Evolutionary conservation across 2,888 invertebrate species (phyloP).

Genomic region (Ormia ochracea): DNA sequence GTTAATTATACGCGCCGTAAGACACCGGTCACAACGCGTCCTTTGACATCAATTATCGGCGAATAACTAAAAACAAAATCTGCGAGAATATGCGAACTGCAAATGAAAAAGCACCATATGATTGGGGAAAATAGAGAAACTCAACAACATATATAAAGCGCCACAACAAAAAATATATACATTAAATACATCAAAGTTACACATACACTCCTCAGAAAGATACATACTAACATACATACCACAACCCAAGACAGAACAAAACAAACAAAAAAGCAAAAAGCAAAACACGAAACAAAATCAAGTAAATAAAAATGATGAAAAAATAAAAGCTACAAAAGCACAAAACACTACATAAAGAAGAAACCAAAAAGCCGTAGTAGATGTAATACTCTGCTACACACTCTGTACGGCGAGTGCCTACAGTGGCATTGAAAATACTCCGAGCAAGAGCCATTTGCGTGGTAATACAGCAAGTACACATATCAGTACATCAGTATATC

Average conservation of each 20-base stretch:
- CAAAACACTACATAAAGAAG: conserved; percentile 27
- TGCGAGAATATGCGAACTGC: conserved; percentile 76
- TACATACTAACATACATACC: neutral
- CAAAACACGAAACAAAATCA: conserved; percentile 44
- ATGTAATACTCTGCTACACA: conserved; percentile 19
- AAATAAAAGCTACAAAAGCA: conserved; percentile 36
- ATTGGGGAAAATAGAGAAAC: conserved; percentile 76
- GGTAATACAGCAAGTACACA: too few species aligned
- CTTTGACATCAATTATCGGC: conserved; percentile 76
- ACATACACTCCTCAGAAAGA: neutral
- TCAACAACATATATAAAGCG: conserved; percentile 72
- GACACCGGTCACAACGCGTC: conserved; percentile 71
- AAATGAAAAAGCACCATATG: conserved; percentile 75
- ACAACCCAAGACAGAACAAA: conserved; percentile 47
- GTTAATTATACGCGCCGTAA: conserved; percentile 64
- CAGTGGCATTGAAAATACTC: too few species aligned
- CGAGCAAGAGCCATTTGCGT: too few species aligned
- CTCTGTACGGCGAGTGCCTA: neutral
- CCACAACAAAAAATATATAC: conserved; percentile 61
- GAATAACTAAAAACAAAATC: conserved; percentile 75
- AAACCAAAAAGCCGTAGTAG: conserved; percentile 34
- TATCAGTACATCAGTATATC: too few species aligned
- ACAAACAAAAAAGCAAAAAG: conserved; percentile 33
- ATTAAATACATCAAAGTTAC: conserved; percentile 29
- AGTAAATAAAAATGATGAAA: conserved; percentile 45